Evolutionary conservation across 2,797 vertebrate genomes (phyloP), one percentile per base, ranked within the genome.

Genomic region (Mormyrops boulengeri): DNA sequence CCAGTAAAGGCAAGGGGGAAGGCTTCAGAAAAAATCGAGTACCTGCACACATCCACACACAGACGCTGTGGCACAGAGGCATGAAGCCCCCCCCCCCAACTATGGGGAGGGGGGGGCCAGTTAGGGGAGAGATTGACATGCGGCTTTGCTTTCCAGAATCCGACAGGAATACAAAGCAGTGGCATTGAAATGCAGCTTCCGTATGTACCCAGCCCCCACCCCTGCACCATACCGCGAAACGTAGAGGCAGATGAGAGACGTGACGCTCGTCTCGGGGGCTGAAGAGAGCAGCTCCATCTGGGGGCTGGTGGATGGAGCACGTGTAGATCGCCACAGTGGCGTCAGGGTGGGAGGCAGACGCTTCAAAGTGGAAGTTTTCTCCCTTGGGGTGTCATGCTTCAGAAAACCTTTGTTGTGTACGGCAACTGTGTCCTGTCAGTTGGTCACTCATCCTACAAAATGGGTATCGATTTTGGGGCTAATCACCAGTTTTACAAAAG

Each of bases 61-160:
- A 19, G 17, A 88, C 4, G 7, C 57, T 17, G 19, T 49, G 38
- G 44, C 60, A 88, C 87, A 30, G 14, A 12, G 8, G 2, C 19
- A 49, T 49, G 44, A n/a, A 30, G 26, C 50, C 2, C 50, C 22
- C 34, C 69, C 57, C 7, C 66, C 69, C 34, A 17, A 19, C 62
- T 47, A 88, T 66, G 6, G 14, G 8, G 88, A 38, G 47, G 26
- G 38, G 7, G 38, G 88, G 17, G 49, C 14, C 77, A 47, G 47
- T 85, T 85, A 11, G n/a, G 82, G n/a, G 82, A 26, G 77, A 85
- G 80, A 60, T 44, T 62, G 88, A 87, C 69, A 86, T 17, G 87
- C 34, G 34, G 55, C 38, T 88, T 62, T 66, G 87, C 87, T 47
- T 41, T 62, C 34, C 34, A 57, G 50, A 55, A 89, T 41, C 26